Evolutionary conservation across 2,113 vertebrate genomes (phyloP).

Genomic region (Hiodon tergisus): DNA sequence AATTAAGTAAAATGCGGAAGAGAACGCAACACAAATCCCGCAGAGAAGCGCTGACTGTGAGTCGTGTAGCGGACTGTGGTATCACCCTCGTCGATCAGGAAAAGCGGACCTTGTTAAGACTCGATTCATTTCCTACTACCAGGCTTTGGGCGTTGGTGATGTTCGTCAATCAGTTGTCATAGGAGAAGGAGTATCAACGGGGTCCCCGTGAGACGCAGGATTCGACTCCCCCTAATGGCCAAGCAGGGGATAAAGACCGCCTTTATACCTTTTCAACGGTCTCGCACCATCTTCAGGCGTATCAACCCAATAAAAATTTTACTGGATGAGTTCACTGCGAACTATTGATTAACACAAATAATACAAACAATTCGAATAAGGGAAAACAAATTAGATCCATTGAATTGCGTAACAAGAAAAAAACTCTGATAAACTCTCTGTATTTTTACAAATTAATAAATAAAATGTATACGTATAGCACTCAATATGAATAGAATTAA

Average conservation of each 20-base stretch:
- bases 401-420: too few species aligned
- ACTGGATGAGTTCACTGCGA: too few species aligned
- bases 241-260: conserved; percentile 26
- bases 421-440: too few species aligned
- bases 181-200: conserved; percentile 13
- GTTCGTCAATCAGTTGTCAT: conserved; percentile 49
- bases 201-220: conserved; percentile 30
- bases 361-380: too few species aligned
- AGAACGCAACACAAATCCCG: conserved; percentile 27
- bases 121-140: conserved; percentile 43
- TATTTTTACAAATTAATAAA: too few species aligned
- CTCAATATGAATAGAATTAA: too few species aligned
- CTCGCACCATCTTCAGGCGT: too few species aligned
- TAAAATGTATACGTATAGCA: too few species aligned
- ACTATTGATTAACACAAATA: too few species aligned
- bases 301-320: too few species aligned
- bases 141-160: conserved; percentile 61
- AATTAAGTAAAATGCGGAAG: conserved; percentile 1
- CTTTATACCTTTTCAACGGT: too few species aligned
- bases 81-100: conserved; percentile 30
- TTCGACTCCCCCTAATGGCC: conserved; percentile 52
- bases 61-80: neutral
- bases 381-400: too few species aligned
- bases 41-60: conserved; percentile 23
- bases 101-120: conserved; percentile 31